These are phyloP conservation scores for Pollachius pollachius DNA, from an alignment of 2,113 vertebrate genomes.

Conservation along the genomic window DNA sequence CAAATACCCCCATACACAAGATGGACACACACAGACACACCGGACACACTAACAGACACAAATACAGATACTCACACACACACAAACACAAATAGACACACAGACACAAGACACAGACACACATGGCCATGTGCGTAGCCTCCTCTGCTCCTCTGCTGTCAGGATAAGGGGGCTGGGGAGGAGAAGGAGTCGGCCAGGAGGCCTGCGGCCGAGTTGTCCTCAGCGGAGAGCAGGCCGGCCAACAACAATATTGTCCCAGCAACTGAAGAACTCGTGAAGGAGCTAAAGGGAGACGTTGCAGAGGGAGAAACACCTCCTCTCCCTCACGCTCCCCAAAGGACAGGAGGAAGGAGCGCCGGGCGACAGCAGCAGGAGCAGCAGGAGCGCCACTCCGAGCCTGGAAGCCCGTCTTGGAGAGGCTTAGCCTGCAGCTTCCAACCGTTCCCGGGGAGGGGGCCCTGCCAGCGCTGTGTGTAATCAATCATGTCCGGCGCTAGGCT, in stretches of 20 bases:
- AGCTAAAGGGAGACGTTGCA: conserved; percentile 62
- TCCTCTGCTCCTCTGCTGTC: background rate
- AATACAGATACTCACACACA: background rate
- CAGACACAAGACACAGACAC: conserved; percentile 1
- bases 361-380: conserved; percentile 33
- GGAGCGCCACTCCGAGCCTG: conserved; percentile 29
- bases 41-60: background rate
- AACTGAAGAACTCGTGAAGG: conserved; percentile 68
- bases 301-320: conserved; percentile 65
- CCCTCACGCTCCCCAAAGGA: conserved; percentile 56
- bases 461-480: conserved; percentile 35
- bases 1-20: background rate
- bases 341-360: conserved; percentile 28
- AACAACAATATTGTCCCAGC: conserved; percentile 73
- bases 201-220: conserved; percentile 61
- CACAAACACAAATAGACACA: background rate
- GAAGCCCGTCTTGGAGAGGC: conserved; percentile 38
- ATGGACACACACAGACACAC: background rate
- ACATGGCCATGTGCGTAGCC: background rate
- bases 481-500: conserved; percentile 37
- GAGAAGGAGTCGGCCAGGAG: conserved; percentile 49
- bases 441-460: background rate
- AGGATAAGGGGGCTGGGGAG: background rate
- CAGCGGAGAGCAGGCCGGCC: conserved; percentile 55
- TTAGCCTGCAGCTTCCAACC: conserved; percentile 19